Evolutionary conservation across 2,113 vertebrate species (phyloP).

Genomic region (Isurus oxyrinchus): DNA sequence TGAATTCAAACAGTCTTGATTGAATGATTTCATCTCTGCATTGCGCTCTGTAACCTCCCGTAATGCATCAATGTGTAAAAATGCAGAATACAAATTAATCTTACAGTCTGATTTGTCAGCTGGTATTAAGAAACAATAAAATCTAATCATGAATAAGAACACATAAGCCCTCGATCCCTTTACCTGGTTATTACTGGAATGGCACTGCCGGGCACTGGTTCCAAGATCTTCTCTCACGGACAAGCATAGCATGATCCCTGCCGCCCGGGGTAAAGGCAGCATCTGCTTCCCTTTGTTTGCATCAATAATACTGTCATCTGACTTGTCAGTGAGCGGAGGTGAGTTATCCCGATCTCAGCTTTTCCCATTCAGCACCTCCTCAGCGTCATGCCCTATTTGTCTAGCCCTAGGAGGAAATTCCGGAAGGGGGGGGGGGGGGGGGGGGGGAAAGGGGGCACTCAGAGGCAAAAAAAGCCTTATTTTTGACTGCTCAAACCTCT

Average conservation of each 20-base stretch:
- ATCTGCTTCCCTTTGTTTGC: conserved; percentile 25
- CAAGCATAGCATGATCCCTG: background rate
- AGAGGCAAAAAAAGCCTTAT: no score
- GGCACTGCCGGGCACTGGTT: background rate
- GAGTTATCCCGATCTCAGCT: background rate
- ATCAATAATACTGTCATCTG: conserved; percentile 35
- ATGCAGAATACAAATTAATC: background rate
- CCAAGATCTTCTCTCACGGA: background rate
- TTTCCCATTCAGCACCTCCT: background rate
- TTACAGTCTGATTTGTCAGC: background rate
- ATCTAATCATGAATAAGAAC: background rate
- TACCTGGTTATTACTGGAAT: conserved; percentile 10
- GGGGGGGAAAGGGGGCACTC: no score
- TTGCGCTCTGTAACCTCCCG: background rate
- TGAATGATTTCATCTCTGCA: background rate
- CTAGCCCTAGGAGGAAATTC: background rate
- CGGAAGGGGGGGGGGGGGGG: no score
- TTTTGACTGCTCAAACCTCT: background rate
- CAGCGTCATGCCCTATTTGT: background rate
- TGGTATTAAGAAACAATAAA: background rate
- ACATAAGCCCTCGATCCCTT: background rate
- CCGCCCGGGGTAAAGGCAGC: background rate
- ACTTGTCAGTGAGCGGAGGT: background rate
- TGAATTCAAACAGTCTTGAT: background rate
- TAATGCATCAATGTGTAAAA: background rate